phyloP scores from a whole-genome alignment of 2,888 invertebrate genomes.

The Cantharis rustica region DNA sequence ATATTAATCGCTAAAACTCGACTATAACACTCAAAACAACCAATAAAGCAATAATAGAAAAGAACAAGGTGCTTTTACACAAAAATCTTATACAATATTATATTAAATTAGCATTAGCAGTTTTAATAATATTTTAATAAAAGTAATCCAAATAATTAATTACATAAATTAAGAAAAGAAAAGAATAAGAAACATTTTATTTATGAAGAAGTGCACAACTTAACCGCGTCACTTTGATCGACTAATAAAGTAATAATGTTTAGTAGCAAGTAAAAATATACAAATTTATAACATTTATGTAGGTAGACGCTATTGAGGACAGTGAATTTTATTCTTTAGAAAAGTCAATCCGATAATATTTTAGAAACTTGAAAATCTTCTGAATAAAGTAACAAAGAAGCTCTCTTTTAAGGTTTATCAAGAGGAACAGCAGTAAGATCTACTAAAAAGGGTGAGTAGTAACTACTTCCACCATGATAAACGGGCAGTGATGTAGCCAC shows the following conservation, averaged over 20 bases:
- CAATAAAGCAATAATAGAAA: neutral
- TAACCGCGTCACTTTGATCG: neutral
- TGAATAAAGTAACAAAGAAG: slow-evolving; percentile 16
- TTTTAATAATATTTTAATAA: too few species aligned
- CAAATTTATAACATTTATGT: neutral
- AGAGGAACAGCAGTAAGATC: slow-evolving; percentile 13
- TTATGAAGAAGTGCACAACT: neutral
- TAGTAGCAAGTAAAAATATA: slow-evolving; percentile 1
- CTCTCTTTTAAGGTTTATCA: slow-evolving; percentile 8
- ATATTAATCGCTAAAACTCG: neutral
- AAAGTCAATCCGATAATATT: slow-evolving; percentile 7
- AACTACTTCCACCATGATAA: slow-evolving; percentile 32
- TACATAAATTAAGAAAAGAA: neutral
- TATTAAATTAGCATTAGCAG: too few species aligned
- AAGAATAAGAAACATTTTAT: neutral
- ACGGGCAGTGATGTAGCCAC: slow-evolving; percentile 34
- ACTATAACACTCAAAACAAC: neutral
- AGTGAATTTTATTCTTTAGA: neutral
- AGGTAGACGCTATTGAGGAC: neutral
- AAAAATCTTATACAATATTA: too few species aligned
- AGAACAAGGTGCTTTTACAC: neutral
- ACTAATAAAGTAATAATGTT: neutral
- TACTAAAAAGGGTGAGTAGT: slow-evolving; percentile 20
- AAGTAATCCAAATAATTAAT: neutral
- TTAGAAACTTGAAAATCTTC: slow-evolving; percentile 12